A percentile compares a stretch with the other conserved stretches of the same genome.
Evolutionary conservation across 2,888 invertebrate genomes (phyloP).

Genomic region (Notodonta ziczac): DNA sequence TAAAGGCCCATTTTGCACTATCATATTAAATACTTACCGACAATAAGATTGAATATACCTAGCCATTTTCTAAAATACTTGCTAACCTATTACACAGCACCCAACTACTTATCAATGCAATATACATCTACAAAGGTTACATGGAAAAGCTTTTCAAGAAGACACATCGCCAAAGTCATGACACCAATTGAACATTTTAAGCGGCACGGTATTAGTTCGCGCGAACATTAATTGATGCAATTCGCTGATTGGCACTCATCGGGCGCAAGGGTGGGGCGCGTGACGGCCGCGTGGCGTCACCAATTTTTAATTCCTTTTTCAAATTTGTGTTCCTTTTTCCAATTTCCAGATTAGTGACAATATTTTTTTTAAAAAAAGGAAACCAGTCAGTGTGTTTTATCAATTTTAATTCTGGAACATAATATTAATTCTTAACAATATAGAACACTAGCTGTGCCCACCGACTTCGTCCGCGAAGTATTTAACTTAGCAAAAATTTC

Average conservation of each 20-base stretch:
- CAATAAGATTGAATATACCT: too few species aligned
- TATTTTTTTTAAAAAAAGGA: too few species aligned
- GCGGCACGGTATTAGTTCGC: constrained; percentile 34
- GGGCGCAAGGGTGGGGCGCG: constrained; percentile 34
- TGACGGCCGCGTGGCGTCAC: constrained; percentile 23
- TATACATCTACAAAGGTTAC: background rate
- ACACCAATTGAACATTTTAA: constrained; percentile 3
- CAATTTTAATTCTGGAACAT: too few species aligned
- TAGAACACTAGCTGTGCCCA: too few species aligned
- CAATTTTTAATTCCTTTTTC: constrained; percentile 15
- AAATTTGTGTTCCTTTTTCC: constrained; percentile 9
- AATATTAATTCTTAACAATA: background rate
- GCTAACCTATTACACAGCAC: background rate
- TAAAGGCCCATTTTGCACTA: too few species aligned
- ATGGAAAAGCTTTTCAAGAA: background rate
- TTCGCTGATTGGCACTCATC: constrained; percentile 48
- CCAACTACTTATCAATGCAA: too few species aligned
- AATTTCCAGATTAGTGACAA: constrained; percentile 15
- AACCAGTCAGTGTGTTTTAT: too few species aligned
- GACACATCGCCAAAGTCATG: background rate
- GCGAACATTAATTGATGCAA: constrained; percentile 52
- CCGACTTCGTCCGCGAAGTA: too few species aligned
- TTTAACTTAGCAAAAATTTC: too few species aligned
- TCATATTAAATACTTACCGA: too few species aligned
- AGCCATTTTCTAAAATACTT: too few species aligned